Conservation (phyloP, 2,113 vertebrate species). For the Guaruba guarouba region DNA sequence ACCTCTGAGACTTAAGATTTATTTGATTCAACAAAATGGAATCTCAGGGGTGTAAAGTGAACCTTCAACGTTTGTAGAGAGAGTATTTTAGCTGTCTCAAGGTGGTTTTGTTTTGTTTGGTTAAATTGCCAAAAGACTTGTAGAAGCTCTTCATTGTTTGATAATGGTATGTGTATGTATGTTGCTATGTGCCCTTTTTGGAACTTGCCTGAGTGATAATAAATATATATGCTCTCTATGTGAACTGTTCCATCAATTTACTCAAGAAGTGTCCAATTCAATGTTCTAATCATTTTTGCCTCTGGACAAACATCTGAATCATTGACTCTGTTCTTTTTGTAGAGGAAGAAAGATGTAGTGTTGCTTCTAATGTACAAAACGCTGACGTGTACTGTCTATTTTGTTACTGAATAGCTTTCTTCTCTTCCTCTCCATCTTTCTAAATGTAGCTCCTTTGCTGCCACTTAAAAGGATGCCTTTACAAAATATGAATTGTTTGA, state of each 20-base stretch:
- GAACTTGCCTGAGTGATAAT: background rate
- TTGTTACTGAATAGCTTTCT: background rate
- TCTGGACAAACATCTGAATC: background rate
- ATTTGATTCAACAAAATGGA: background rate
- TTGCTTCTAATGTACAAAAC: background rate
- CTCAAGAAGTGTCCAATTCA: background rate
- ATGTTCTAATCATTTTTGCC: background rate
- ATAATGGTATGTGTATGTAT: background rate
- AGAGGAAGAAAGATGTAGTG: background rate
- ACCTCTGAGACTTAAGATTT: background rate
- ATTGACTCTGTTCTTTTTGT: background rate
- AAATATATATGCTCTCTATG: background rate
- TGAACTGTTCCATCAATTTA: background rate
- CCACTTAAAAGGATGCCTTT: background rate
- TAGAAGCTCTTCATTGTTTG: background rate
- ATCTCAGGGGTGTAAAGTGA: background rate
- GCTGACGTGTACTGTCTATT: background rate
- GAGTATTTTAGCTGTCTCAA: background rate
- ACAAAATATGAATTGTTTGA: background rate
- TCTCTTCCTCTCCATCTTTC: background rate
- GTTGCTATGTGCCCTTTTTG: background rate
- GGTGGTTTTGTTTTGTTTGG: background rate
- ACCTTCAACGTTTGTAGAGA: background rate
- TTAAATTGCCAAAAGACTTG: background rate
- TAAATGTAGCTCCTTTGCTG: background rate